Conservation (phyloP, 2,888 invertebrate genomes). For the Chorisops tibialis region DNA sequence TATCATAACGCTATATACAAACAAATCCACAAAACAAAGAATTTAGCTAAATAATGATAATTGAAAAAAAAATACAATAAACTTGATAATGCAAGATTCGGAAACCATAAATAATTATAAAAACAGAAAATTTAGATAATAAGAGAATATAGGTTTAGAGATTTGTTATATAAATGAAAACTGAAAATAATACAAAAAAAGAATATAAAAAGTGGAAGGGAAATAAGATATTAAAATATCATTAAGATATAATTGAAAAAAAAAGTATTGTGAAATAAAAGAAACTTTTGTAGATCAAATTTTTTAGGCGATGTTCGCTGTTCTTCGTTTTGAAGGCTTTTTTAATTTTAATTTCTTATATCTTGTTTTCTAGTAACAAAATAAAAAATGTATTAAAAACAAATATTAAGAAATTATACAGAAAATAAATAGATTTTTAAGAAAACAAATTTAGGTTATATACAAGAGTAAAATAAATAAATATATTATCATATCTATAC, state of each 20-base stretch:
- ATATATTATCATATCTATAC: neutral
- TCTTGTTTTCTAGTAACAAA: no score
- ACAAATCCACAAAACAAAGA: neutral
- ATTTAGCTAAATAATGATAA: neutral
- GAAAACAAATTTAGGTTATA: neutral
- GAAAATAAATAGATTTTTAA: neutral
- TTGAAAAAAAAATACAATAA: no score
- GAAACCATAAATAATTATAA: no score
- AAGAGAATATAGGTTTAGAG: no score
- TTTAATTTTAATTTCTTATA: neutral
- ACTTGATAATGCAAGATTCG: no score
- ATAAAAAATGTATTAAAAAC: neutral
- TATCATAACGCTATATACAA: neutral
- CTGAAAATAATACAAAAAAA: no score
- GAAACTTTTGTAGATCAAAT: neutral
- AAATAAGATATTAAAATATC: neutral
- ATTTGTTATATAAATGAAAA: no score
- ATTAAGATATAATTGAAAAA: neutral
- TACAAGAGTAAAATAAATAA: neutral
- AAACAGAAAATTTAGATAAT: neutral
- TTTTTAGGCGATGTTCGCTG: neutral
- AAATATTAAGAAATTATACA: neutral
- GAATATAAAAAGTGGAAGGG: no score
- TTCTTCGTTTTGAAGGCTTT: constrained; percentile 1
- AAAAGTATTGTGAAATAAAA: neutral